Evolutionary conservation across 2,113 vertebrate species (phyloP).

Genomic region (Scartelaos histophorus): DNA sequence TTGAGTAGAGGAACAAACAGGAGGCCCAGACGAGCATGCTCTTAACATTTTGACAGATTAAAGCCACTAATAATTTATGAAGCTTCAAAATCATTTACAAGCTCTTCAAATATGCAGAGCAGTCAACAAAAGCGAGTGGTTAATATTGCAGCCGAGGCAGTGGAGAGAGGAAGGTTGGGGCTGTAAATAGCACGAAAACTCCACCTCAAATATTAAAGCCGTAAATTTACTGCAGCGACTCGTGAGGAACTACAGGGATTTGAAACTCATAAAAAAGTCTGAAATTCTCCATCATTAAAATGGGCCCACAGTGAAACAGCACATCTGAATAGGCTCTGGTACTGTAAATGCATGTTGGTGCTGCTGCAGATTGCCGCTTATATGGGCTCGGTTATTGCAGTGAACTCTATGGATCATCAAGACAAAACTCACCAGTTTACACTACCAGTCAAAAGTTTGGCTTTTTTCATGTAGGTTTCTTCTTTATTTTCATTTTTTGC

Average conservation of each 20-base stretch:
- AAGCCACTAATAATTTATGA: not conserved
- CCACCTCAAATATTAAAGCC: slow-evolving; percentile 5
- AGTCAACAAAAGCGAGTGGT: slow-evolving; percentile 1
- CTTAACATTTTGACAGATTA: slow-evolving; percentile 2
- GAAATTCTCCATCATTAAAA: not conserved
- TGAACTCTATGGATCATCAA: too few species aligned
- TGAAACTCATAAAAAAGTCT: slow-evolving; percentile 9
- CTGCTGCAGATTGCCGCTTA: not conserved
- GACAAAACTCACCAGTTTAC: too few species aligned
- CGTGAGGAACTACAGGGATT: slow-evolving; percentile 4
- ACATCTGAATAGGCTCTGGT: not conserved
- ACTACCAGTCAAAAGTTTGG: too few species aligned
- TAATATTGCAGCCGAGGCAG: slow-evolving; percentile 12
- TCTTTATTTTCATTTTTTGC: too few species aligned
- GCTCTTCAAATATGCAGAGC: slow-evolving; percentile 6
- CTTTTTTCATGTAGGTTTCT: too few species aligned
- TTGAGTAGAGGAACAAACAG: not conserved
- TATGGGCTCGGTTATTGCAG: not conserved
- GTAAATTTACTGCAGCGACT: slow-evolving; percentile 4
- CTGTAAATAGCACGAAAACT: slow-evolving; percentile 6
- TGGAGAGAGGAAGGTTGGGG: not conserved
- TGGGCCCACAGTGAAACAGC: not conserved
- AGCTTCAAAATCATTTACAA: slow-evolving; percentile 9
- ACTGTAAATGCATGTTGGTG: not conserved
- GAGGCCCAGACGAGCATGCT: not conserved